phyloP scores from a whole-genome alignment of 2,888 invertebrate genomes.

The Thalpophila matura region DNA sequence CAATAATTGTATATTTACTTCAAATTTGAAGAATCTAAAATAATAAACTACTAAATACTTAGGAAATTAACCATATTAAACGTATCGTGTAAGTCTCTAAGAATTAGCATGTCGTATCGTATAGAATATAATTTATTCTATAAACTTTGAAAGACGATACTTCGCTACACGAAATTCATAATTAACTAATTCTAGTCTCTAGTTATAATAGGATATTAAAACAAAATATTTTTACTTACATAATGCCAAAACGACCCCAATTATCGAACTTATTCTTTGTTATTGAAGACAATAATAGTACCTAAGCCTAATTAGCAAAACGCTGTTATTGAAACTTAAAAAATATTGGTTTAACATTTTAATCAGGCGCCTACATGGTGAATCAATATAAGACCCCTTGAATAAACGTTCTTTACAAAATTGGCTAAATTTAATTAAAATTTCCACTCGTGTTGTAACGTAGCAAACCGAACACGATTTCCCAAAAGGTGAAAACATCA shows the following conservation, averaged over 20 bases:
- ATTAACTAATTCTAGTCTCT: constrained; percentile 14
- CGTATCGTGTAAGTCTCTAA: constrained; percentile 5
- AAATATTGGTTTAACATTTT: constrained; percentile 42
- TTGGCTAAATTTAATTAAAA: constrained; percentile 70
- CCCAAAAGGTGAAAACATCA: constrained; percentile 68
- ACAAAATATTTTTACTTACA: not conserved
- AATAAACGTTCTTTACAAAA: constrained; percentile 61
- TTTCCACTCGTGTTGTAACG: constrained; percentile 62
- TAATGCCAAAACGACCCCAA: not conserved
- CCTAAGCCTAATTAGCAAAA: constrained; percentile 6
- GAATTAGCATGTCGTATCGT: constrained; percentile 10
- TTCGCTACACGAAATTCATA: constrained; percentile 14
- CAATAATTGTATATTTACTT: no score
- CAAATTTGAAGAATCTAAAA: no score
- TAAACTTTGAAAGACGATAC: constrained; percentile 12
- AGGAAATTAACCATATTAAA: constrained; percentile 4
- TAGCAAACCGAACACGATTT: constrained; percentile 66
- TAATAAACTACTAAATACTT: not conserved
- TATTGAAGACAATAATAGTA: not conserved
- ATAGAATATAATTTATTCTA: constrained; percentile 27
- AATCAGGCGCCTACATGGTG: constrained; percentile 47
- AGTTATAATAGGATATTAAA: not conserved
- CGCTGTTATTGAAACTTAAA: constrained; percentile 33
- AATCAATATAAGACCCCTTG: constrained; percentile 56
- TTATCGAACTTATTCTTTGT: not conserved